A percentile compares a stretch with the other conserved stretches of the same genome.
phyloP scores from a whole-genome alignment of 1,140 invertebrate genomes.

The Drosophila lini region DNA sequence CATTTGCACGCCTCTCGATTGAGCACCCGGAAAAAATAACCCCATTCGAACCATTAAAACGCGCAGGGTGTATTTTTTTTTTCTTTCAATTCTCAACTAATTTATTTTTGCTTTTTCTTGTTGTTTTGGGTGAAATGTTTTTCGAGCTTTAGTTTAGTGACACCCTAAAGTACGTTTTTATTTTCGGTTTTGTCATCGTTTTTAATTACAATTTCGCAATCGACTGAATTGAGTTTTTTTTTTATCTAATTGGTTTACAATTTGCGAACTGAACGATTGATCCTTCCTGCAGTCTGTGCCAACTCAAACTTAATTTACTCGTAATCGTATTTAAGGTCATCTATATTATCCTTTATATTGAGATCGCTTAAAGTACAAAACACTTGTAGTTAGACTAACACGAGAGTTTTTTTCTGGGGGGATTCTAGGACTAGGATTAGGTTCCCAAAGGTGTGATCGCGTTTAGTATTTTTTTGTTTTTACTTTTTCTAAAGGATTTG shows the following conservation, averaged over 20 bases:
- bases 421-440: conserved; percentile 26
- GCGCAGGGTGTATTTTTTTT: conserved; percentile 26
- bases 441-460: conserved; percentile 22
- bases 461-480: conserved; percentile 19
- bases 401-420: conserved; percentile 54
- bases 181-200: conserved; percentile 31
- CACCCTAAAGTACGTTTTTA: conserved; percentile 67
- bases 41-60: conserved; percentile 52
- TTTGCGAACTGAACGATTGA: conserved; percentile 43
- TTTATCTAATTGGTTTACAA: conserved; percentile 55
- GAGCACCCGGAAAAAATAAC: conserved; percentile 12
- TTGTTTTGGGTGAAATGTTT: conserved; percentile 52
- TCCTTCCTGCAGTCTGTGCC: conserved; percentile 69
- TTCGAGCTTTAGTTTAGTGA: conserved; percentile 70
- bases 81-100: conserved; percentile 80
- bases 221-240: conserved; percentile 20
- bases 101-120: conserved; percentile 70
- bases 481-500: conserved; percentile 9
- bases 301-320: conserved; percentile 72
- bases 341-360: conserved; percentile 65
- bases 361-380: conserved; percentile 77
- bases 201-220: conserved; percentile 64
- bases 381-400: conserved; percentile 79
- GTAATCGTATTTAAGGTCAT: conserved; percentile 39
- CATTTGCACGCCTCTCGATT: conserved; percentile 72